Conservation (phyloP, 2,888 invertebrate genomes). For the Helleia helle region DNA sequence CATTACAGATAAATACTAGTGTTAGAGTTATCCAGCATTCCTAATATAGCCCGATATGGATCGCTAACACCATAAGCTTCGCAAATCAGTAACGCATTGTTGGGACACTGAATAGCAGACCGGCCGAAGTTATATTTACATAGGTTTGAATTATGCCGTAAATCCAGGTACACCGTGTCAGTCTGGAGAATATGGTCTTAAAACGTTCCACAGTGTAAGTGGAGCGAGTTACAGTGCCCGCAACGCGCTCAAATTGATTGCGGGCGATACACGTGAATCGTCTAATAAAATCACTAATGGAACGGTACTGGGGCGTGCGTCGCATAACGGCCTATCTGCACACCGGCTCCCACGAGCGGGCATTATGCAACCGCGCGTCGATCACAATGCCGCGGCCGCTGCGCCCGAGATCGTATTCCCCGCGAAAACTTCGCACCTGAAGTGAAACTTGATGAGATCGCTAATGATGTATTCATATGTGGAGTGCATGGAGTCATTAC, state of each 20-base stretch:
- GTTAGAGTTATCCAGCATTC: too few relatives aligned
- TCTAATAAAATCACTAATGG: slow-evolving; percentile 70
- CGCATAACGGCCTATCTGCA: slow-evolving; percentile 56
- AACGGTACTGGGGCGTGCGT: slow-evolving; percentile 69
- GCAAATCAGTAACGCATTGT: slow-evolving; percentile 36
- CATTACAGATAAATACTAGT: too few relatives aligned
- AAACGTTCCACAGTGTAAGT: slow-evolving; percentile 49
- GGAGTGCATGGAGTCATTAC: slow-evolving; percentile 15
- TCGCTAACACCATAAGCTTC: background rate
- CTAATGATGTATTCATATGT: slow-evolving; percentile 25
- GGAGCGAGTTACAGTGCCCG: slow-evolving; percentile 48
- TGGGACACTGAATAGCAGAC: slow-evolving; percentile 30
- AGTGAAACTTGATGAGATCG: slow-evolving; percentile 37
- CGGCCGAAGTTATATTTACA: slow-evolving; percentile 36
- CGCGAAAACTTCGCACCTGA: slow-evolving; percentile 46
- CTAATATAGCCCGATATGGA: too few relatives aligned
- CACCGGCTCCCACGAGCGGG: slow-evolving; percentile 59
- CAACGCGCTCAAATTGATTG: slow-evolving; percentile 59
- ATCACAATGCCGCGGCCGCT: slow-evolving; percentile 48
- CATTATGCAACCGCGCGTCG: slow-evolving; percentile 61
- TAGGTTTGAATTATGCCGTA: slow-evolving; percentile 19
- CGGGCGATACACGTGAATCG: slow-evolving; percentile 63
- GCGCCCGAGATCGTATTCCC: slow-evolving; percentile 38
- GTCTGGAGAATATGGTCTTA: slow-evolving; percentile 40
- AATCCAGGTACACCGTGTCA: slow-evolving; percentile 25